phyloP scores from a whole-genome alignment of 2,113 vertebrate species.

The Rana temporaria region DNA sequence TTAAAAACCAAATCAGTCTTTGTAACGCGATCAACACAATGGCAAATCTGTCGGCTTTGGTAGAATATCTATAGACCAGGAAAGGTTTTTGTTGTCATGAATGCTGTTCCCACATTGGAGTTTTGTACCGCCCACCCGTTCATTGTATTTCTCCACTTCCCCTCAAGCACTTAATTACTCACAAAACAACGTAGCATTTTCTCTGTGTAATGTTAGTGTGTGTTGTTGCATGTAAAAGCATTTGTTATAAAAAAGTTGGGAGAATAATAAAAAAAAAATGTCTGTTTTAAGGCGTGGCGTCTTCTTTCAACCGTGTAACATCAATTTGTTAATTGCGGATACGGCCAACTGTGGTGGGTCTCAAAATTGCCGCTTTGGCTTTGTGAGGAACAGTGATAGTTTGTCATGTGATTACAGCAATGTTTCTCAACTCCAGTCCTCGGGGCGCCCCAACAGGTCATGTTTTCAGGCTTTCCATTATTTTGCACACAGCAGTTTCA shows the following conservation, averaged over 20 bases:
- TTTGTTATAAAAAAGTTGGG: slow-evolving; percentile 3
- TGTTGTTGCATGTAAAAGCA: slow-evolving; percentile 25
- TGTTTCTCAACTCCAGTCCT: too few species aligned
- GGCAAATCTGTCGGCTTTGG: too few species aligned
- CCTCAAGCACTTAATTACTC: slow-evolving; percentile 8
- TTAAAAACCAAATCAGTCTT: too few species aligned
- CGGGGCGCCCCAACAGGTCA: too few species aligned
- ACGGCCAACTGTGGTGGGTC: too few species aligned
- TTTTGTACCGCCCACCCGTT: neutral
- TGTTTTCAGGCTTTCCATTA: too few species aligned
- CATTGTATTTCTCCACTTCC: slow-evolving; percentile 6
- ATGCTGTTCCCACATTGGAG: too few species aligned
- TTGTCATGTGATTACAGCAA: neutral
- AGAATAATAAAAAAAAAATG: neutral
- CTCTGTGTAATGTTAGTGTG: neutral
- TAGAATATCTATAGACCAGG: too few species aligned
- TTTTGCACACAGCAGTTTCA: too few species aligned
- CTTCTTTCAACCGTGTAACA: neutral
- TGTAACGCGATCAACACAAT: too few species aligned
- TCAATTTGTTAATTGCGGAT: neutral
- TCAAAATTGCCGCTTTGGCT: too few species aligned
- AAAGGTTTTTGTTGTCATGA: too few species aligned
- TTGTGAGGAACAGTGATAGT: neutral
- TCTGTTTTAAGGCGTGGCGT: neutral
- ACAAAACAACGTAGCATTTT: slow-evolving; percentile 15